These are phyloP conservation scores for Scaptomyza pallida DNA, from an alignment of 1,140 invertebrate genomes.

Conservation along the genomic window DNA sequence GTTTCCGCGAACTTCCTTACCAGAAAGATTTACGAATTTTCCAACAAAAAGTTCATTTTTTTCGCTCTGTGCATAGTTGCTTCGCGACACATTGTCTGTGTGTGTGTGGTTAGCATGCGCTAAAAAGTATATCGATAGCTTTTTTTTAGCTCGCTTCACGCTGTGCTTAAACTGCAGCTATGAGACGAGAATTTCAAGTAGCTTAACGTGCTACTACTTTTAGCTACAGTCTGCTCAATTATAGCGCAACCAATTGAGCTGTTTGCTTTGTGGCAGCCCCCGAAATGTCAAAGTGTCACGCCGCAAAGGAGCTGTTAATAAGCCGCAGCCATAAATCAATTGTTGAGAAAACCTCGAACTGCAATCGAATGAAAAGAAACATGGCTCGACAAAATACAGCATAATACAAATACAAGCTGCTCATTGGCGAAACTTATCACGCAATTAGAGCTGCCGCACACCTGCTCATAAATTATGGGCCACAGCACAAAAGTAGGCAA, in stretches of 20 bases:
- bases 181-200: slow-evolving; percentile 51
- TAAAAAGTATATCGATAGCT: slow-evolving; percentile 39
- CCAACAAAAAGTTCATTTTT: neutral
- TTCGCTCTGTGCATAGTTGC: neutral
- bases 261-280: slow-evolving; percentile 14
- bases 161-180: slow-evolving; percentile 22
- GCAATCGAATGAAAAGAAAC: slow-evolving; percentile 47
- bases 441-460: slow-evolving; percentile 68
- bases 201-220: slow-evolving; percentile 14
- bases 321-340: slow-evolving; percentile 67
- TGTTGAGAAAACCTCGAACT: slow-evolving; percentile 52
- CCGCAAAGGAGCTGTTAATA: slow-evolving; percentile 55
- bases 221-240: slow-evolving; percentile 1
- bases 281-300: slow-evolving; percentile 11
- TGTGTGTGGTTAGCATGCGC: slow-evolving; percentile 25
- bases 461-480: slow-evolving; percentile 68
- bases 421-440: slow-evolving; percentile 77
- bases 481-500: slow-evolving; percentile 54
- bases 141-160: slow-evolving; percentile 25
- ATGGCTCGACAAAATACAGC: slow-evolving; percentile 16
- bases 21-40: no score
- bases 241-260: slow-evolving; percentile 40
- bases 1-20: no score
- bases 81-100: slow-evolving; percentile 39
- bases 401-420: slow-evolving; percentile 43